A percentile compares a stretch with the other conserved stretches of the same genome.
Evolutionary conservation across 2,113 vertebrate species (phyloP).

Genomic region (Coreoperca whiteheadi): DNA sequence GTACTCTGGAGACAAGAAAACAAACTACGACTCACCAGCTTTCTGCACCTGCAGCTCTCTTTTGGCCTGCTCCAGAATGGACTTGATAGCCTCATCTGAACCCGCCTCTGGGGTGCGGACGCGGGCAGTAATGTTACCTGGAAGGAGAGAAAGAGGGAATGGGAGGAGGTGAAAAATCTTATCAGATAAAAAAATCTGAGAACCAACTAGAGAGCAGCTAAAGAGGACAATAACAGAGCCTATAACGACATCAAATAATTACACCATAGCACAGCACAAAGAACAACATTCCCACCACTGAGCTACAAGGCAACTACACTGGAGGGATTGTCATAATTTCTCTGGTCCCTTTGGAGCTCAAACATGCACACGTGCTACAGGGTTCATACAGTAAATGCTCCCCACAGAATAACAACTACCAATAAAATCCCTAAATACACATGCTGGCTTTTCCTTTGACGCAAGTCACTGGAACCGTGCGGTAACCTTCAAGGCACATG

Average conservation of each 20-base stretch:
- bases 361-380: constrained; percentile 76
- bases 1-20: constrained; percentile 11
- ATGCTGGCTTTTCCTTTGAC: constrained; percentile 75
- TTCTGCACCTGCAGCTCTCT: constrained; percentile 97
- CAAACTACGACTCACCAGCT: constrained; percentile 85
- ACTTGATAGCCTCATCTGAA: constrained; percentile 97
- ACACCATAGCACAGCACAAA: constrained; percentile 65
- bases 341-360: constrained; percentile 64
- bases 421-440: constrained; percentile 76
- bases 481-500: constrained; percentile 69
- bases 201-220: constrained; percentile 31
- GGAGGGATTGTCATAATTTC: constrained; percentile 55
- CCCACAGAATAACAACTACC: constrained; percentile 72
- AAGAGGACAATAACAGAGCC: constrained; percentile 22
- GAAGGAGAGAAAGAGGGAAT: constrained; percentile 37
- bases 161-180: constrained; percentile 40
- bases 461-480: constrained; percentile 67
- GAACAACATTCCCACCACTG: constrained; percentile 70
- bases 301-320: constrained; percentile 61
- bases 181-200: constrained; percentile 45
- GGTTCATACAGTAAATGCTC: constrained; percentile 66
- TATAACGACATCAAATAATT: constrained; percentile 46
- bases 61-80: constrained; percentile 96
- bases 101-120: constrained; percentile 92
- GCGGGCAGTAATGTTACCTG: constrained; percentile 94